Evolutionary conservation across 1,140 invertebrate species (phyloP).

Genomic region (Drosophila subpulchrella): DNA sequence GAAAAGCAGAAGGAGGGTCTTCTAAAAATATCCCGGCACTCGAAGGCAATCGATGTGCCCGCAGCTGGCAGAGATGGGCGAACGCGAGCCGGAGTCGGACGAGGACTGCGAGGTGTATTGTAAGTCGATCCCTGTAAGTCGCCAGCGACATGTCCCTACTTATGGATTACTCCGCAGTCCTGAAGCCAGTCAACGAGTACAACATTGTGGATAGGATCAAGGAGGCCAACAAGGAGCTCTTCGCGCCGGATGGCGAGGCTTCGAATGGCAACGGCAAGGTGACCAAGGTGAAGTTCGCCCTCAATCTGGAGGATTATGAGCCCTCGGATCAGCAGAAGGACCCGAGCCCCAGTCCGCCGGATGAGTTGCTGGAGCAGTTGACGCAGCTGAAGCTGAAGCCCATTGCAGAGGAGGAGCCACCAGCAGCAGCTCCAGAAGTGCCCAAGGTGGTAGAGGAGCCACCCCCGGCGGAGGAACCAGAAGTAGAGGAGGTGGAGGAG

Average conservation of each 20-base stretch:
- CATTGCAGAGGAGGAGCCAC: constrained; percentile 55
- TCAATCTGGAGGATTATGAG: constrained; percentile 78
- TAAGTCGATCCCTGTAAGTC: constrained; percentile 46
- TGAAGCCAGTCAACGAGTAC: constrained; percentile 83
- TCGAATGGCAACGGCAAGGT: constrained; percentile 21
- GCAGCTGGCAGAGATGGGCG: constrained; percentile 86
- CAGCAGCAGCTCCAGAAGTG: not conserved
- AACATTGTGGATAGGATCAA: constrained; percentile 84
- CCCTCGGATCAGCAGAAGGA: constrained; percentile 34
- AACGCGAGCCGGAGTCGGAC: constrained; percentile 96
- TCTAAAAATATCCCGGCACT: constrained; percentile 66
- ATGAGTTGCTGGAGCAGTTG: constrained; percentile 87
- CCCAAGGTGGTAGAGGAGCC: not conserved
- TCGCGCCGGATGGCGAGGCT: constrained; percentile 41
- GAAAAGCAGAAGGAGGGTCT: constrained; percentile 9
- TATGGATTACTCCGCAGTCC: constrained; percentile 72
- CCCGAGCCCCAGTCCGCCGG: constrained; percentile 49
- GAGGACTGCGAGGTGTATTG: constrained; percentile 93
- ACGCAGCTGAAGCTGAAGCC: constrained; percentile 85
- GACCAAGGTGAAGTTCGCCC: constrained; percentile 77
- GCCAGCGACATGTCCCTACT: constrained; percentile 56
- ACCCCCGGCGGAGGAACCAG: not conserved
- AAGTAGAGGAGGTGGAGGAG: constrained; percentile 52
- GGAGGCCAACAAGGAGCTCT: constrained; percentile 82
- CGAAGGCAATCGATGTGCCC: constrained; percentile 43